phyloP scores from a whole-genome alignment of 2,888 invertebrate species.

The Drosophila meridionalis region DNA sequence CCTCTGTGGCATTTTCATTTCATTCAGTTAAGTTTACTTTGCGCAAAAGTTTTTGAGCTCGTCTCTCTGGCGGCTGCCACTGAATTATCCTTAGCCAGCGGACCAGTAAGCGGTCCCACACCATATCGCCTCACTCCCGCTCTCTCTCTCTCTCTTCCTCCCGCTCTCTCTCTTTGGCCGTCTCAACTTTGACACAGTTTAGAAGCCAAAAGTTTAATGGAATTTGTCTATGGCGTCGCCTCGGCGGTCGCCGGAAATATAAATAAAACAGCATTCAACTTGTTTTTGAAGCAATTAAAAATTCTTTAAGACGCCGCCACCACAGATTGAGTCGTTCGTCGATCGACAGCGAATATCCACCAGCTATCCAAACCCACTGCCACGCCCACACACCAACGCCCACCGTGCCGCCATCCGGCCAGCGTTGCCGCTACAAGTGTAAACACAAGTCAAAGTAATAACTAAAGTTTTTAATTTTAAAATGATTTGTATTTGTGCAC shows the following conservation, averaged over 20 bases:
- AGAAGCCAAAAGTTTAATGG: slow-evolving; percentile 80
- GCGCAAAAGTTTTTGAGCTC: slow-evolving; percentile 70
- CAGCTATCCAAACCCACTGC: neutral
- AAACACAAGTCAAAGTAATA: slow-evolving; percentile 61
- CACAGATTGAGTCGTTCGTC: slow-evolving; percentile 40
- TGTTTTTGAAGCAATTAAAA: slow-evolving; percentile 81
- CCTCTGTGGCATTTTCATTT: slow-evolving; percentile 82
- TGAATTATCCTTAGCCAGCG: slow-evolving; percentile 78
- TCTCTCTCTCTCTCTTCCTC: neutral
- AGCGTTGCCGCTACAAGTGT: slow-evolving; percentile 32
- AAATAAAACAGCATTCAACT: slow-evolving; percentile 81
- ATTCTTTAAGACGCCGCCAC: slow-evolving; percentile 71
- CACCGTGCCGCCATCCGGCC: neutral
- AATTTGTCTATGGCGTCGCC: slow-evolving; percentile 78
- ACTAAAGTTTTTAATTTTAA: slow-evolving; percentile 62
- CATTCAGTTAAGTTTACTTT: slow-evolving; percentile 80
- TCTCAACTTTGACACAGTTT: slow-evolving; percentile 78
- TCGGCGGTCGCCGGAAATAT: slow-evolving; percentile 69
- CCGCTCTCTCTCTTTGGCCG: slow-evolving; percentile 6
- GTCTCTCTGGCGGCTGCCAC: slow-evolving; percentile 60
- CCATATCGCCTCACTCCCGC: neutral
- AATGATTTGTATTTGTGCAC: slow-evolving; percentile 55
- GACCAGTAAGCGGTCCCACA: slow-evolving; percentile 62
- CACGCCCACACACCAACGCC: neutral
- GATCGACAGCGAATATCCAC: slow-evolving; percentile 34